Evolutionary conservation across 1,140 invertebrate genomes (phyloP), one percentile per base, ranked within the genome.

Genomic region (Zaprionus inermis): DNA sequence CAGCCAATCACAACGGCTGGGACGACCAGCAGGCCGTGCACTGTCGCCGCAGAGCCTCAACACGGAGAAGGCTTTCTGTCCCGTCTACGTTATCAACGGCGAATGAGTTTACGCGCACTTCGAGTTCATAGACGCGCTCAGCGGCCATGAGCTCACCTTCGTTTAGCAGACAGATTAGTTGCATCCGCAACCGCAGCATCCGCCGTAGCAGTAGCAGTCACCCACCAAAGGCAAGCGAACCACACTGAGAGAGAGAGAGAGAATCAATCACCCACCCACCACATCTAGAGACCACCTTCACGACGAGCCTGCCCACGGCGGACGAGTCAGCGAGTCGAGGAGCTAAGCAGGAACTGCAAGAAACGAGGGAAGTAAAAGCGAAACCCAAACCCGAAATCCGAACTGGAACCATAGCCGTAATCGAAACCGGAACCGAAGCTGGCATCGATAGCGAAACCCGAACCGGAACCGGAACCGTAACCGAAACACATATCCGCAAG

Each of bases 61-160:
- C 55, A 80, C 84, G 44, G 84, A 89, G 57, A 89, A 88, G 74
- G 80, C 90, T 67, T 91, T 91, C 79, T 89, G 90, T 83, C 90
- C 90, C 77, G 90, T 91, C n/a, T 91, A 84, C 60, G 79, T 91
- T 49, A 91, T 91, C 76, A 91, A 91, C 41, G 90, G 90, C 76
- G 90, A 91, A 91, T 91, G 90, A 91, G 90, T 91, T 90, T 91
- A 91, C 88, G 90, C 76, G 66, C 80, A 91, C 58, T 90, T 91
- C 85, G 90, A 91, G 90, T 91, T 90, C 90, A 91, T 91, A 4
- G 90, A 91, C 72, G 90, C 90, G 6, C 56, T 76, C 12, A 91
- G 90, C 66, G 86, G 88, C 18, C 81, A 88, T 85, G 90, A 91
- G 78, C 90, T 91, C 90, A 91, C 72, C 59, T 91, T 91, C 73